A percentile compares a stretch with the other conserved stretches of the same genome.
Conservation (phyloP, 1,140 invertebrate species). For the Pararge aegeria region DNA sequence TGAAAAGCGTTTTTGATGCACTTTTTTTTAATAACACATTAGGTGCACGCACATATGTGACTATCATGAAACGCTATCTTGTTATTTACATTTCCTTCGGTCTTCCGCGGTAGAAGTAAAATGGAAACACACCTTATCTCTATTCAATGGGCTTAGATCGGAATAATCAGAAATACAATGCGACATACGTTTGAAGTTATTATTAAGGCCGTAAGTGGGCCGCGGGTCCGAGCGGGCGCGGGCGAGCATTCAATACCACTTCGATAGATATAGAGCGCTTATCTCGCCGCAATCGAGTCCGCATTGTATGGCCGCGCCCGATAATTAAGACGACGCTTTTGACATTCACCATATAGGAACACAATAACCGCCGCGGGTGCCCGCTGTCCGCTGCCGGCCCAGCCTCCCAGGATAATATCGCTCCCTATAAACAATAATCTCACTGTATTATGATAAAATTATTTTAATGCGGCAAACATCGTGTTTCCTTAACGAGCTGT, state of each 20-base stretch:
- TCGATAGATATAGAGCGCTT: constrained; percentile 67
- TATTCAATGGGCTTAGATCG: constrained; percentile 70
- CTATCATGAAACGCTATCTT: constrained; percentile 25
- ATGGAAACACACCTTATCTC: constrained; percentile 61
- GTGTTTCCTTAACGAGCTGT: constrained; percentile 68
- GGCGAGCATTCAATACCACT: constrained; percentile 63
- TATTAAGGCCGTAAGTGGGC: constrained; percentile 71
- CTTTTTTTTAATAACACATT: background rate
- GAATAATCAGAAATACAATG: constrained; percentile 76
- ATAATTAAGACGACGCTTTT: constrained; percentile 80
- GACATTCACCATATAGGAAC: constrained; percentile 79
- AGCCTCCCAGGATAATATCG: constrained; percentile 66
- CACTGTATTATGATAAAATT: constrained; percentile 75
- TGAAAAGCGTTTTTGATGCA: background rate
- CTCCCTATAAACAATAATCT: constrained; percentile 72
- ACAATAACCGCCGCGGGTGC: constrained; percentile 76
- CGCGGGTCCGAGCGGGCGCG: constrained; percentile 43
- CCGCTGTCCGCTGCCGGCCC: constrained; percentile 21
- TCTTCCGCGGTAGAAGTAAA: constrained; percentile 29
- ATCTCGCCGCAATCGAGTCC: constrained; percentile 75
- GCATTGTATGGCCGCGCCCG: constrained; percentile 74
- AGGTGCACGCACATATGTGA: background rate
- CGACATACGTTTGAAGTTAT: constrained; percentile 75
- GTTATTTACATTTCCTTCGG: constrained; percentile 40
- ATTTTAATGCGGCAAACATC: constrained; percentile 69